These are phyloP conservation scores for Julus scandinavius DNA, from an alignment of 2,888 invertebrate species.

Conservation along the genomic window DNA sequence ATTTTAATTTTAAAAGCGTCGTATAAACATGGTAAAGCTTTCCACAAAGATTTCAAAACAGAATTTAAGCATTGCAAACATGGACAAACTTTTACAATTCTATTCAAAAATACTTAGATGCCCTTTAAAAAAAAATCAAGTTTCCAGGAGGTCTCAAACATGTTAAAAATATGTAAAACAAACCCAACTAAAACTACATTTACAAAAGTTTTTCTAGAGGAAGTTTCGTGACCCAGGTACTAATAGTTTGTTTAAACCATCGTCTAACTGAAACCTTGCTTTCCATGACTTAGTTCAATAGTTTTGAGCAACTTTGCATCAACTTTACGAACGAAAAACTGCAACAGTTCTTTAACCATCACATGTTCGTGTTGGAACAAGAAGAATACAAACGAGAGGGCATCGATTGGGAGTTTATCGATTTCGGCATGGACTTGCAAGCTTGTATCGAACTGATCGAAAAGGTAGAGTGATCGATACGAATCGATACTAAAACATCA, in stretches of 20 bases:
- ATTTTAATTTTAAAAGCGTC: too few species aligned
- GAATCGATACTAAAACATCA: too few species aligned
- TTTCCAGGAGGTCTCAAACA: too few species aligned
- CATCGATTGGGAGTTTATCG: conserved; percentile 95
- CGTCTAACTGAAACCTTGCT: background rate
- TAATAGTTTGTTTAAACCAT: background rate
- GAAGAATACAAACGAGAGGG: conserved; percentile 95
- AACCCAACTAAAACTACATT: too few species aligned
- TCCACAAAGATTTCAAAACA: too few species aligned
- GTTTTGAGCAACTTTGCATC: conserved; percentile 99
- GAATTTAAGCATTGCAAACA: too few species aligned
- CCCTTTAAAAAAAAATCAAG: too few species aligned
- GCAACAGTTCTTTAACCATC: conserved; percentile 98
- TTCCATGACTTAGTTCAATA: conserved; percentile 81
- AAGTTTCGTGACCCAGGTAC: background rate
- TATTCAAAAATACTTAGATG: too few species aligned
- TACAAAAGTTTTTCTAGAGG: background rate
- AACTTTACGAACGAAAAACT: conserved; percentile 98
- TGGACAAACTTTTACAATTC: too few species aligned
- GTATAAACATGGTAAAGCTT: too few species aligned
- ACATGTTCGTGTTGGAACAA: conserved; percentile 98
- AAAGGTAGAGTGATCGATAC: conserved; percentile 74
- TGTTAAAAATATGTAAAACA: too few species aligned
- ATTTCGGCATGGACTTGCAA: conserved; percentile 96
- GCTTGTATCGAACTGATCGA: conserved; percentile 96